Evolutionary conservation across 2,888 invertebrate genomes (phyloP), one percentile per base, ranked within the genome.

Genomic region (Ypsolopha sequella): DNA sequence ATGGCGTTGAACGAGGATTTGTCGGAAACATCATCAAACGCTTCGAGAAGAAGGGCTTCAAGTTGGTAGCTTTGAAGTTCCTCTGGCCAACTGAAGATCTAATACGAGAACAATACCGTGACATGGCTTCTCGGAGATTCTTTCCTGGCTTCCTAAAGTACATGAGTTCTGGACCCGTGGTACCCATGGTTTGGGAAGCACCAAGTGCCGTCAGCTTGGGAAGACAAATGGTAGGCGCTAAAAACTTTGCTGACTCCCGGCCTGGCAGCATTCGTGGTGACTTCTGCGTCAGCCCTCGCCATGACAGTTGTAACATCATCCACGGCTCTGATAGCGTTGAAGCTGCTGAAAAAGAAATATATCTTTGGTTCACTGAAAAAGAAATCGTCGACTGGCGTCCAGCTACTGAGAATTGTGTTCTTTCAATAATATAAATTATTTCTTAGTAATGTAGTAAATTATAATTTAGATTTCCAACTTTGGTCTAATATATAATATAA

Each of bases 181-280:
- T 95, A 51, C 95, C 95, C 48, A 96, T 96, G 95, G 95, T 98
- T 13, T 98, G 97, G 97, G 97, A 99, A 91, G 99, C 99, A 60
- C 89, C 95, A 51, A 93, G 95, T 73, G 96, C 91, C 48, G 98
- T 99, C 6, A 97, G 96, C 85, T 97, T 96, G 64, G 99, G 98
- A 41, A 94, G 99, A 66, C 91, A 92, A 63, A 95, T 99, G 92
- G 90, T 99, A 63, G 99, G 99, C 59, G 99, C 96, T 57, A 99
- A 99, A 57, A 96, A 99, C 80, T 99, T 99, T 33, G 94, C 95
- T 54, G 95, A 96, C 68, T 98, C 98, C 11, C 90, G 90, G 56
- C 98, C 99, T 54, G 99, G 99, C 57, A 98, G 98, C 55, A 98
- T 99, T 71, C 93, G 99, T 69, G 99, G 99, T 53, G 99, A 99